Evolutionary conservation across 2,113 vertebrate genomes (phyloP), one percentile per base, ranked within the genome.

Genomic region (Cercocebus atys): DNA sequence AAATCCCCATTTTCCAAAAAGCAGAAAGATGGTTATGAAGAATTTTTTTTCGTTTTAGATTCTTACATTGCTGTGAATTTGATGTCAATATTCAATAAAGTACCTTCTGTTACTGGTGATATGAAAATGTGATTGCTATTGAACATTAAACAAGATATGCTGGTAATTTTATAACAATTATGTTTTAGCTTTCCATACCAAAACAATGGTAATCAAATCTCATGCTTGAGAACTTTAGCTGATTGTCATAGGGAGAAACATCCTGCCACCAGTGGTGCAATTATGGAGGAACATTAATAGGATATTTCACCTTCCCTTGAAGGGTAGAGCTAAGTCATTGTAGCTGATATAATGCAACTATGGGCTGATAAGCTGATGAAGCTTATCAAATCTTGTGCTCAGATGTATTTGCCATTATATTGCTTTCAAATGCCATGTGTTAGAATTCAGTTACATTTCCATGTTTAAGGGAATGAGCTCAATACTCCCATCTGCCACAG

Each of bases 151-250:
- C 52, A 84, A 91, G 47, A 16, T 18, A 20, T 86, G 40, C 20
- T 96, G 50, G 16, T 90, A 75, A 96, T 97, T 93, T 96, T 93
- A 88, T 82, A 76, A 86, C 84, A 92, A 45, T 86, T 88, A 64
- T 20, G 23, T 47, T 88, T 90, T 90, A 76, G 57, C 5, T 88
- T 96, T 94, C 30, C 38, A 81, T 85, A 90, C 18, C 27, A 88
- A 97, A 97, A 90, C 76, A 75, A n/a, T 38, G 40, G 4, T 94
- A 92, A 95, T 97, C 84, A 91, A 95, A 94, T 96, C 52, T 94
- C 93, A 88, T 59, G 80, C 88, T 86, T 76, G 88, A 95, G 76
- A 93, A 93, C 14, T 17, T 86, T 2, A 83, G 95, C 47, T 88
- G 90, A 93, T 75, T 64, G 52, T 47, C 76, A 47, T 9, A 22